Percentiles rank a stretch among this genome's conserved stretches.
These are phyloP conservation scores for Plagodis dolabraria DNA, from an alignment of 2,888 invertebrate species.

Conservation along the genomic window DNA sequence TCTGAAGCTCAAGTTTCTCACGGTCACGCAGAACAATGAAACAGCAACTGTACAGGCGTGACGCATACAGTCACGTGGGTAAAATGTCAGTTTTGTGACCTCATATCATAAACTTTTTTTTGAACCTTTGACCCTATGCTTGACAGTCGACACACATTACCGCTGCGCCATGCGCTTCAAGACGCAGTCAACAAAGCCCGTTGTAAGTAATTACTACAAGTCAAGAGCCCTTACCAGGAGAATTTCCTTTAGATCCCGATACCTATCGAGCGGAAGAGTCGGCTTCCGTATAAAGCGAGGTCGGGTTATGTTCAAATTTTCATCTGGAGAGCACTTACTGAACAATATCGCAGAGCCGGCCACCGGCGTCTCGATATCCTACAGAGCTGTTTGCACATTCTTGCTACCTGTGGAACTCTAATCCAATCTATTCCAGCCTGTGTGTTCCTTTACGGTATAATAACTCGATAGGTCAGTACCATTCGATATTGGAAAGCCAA, in stretches of 20 bases:
- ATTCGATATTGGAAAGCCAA: slow-evolving; percentile 27
- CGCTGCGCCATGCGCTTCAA: no score
- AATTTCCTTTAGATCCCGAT: slow-evolving; percentile 10
- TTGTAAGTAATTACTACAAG: slow-evolving; percentile 6
- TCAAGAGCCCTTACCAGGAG: not conserved
- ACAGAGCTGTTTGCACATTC: slow-evolving; percentile 41
- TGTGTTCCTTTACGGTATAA: slow-evolving; percentile 26
- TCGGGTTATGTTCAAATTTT: slow-evolving; percentile 48
- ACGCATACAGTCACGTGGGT: no score
- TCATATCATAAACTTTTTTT: no score
- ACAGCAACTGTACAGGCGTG: no score
- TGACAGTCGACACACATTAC: no score
- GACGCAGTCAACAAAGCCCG: not conserved
- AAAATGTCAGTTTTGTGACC: no score
- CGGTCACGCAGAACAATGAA: no score
- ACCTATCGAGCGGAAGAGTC: slow-evolving; percentile 5
- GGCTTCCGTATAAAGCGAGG: not conserved
- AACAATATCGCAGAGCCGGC: slow-evolving; percentile 45
- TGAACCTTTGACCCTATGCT: no score
- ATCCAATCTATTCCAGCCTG: slow-evolving; percentile 38
- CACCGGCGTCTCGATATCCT: slow-evolving; percentile 48
- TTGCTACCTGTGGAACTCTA: slow-evolving; percentile 50
- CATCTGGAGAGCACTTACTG: slow-evolving; percentile 48
- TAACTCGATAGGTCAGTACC: slow-evolving; percentile 29
- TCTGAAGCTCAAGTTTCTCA: no score